Base-by-base conservation (phyloP, 1,140 invertebrate species). In the Ips nitidus region DNA sequence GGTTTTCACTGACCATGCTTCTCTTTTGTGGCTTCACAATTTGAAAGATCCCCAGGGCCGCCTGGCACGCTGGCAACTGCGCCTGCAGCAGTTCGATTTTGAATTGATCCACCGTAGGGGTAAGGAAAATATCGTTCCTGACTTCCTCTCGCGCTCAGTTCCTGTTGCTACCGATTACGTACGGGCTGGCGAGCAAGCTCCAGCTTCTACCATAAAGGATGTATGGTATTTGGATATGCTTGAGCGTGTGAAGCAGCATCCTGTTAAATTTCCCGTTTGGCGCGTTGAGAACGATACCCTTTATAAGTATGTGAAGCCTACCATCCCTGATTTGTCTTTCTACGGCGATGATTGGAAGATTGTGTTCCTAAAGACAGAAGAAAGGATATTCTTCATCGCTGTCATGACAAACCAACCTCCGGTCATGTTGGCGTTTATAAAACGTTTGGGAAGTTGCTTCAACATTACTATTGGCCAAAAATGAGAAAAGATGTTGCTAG, bases 11-110 rank as follows among this genome's bases (percentile, higher is more conserved):
- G 84, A 86, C 69, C 82, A 84, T 63, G 73, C 75, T 45, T 76
- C 80, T n/a, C n/a, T n/a, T n/a, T n/a, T n/a, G 4, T 72, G 86
- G 2, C 74, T 86, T 1, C 73, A 78, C 7, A 76, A 76, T 1
- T 72, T 83, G 1, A 83, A 80, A 68, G 80, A 83, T 59, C 76
- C 80, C 2, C 75, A 70, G 1, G 79, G 79, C 55, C 55, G 83
- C 50, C 66, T 86, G 3, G 81, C 80, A 1, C 64, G 82, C 45
- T 85, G 83, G 83, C n/a, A 84, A 5, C n/a, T n/a, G n/a, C n/a
- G n/a, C n/a, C n/a, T n/a, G n/a, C n/a, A n/a, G n/a, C n/a, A 41
- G 73, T 37, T 61, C 73, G 72, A 80, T 52, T 81, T 81, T 59
- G 65, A 79, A 5, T 74, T 85, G 1, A 66, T 73, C 22, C 80